A percentile compares a stretch with the other conserved stretches of the same genome.
phyloP scores from a whole-genome alignment of 2,113 vertebrate genomes.

The Hippocampus comes region DNA sequence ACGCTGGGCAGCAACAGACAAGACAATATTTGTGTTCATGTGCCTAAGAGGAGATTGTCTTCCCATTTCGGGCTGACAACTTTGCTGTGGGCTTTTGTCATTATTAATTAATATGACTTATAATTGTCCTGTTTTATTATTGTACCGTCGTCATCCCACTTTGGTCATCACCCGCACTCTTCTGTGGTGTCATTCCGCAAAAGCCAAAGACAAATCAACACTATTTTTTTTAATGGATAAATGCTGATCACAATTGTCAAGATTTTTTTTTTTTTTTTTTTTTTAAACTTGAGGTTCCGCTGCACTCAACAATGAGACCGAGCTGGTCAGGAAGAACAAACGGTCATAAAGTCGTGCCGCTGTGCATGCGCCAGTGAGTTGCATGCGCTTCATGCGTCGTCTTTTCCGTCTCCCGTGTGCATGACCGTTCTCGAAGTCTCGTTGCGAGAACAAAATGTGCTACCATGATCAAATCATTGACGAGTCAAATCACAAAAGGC shows the following conservation, averaged over 20 bases:
- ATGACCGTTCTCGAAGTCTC: background rate
- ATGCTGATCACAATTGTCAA: background rate
- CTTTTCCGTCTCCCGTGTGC: background rate
- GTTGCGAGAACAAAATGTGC: background rate
- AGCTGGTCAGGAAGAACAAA: background rate
- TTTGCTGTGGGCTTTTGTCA: too few species aligned
- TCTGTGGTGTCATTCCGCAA: too few species aligned
- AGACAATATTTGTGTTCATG: too few species aligned
- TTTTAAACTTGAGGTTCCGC: background rate
- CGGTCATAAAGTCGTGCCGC: background rate
- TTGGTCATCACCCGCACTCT: too few species aligned
- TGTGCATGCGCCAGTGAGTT: background rate
- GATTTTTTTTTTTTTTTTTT: too few species aligned
- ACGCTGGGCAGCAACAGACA: too few species aligned
- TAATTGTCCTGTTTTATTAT: too few species aligned
- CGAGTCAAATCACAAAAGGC: constrained; percentile 10
- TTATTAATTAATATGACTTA: too few species aligned
- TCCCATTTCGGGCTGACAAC: too few species aligned
- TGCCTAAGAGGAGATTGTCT: too few species aligned
- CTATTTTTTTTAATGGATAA: background rate
- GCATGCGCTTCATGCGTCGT: background rate
- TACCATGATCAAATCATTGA: background rate
- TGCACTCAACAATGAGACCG: background rate
- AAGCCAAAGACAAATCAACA: too few species aligned
- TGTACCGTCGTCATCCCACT: too few species aligned